Evolutionary conservation across 2,797 vertebrate species (phyloP), one percentile per base, ranked within the genome.

Genomic region (Alosa sapidissima): DNA sequence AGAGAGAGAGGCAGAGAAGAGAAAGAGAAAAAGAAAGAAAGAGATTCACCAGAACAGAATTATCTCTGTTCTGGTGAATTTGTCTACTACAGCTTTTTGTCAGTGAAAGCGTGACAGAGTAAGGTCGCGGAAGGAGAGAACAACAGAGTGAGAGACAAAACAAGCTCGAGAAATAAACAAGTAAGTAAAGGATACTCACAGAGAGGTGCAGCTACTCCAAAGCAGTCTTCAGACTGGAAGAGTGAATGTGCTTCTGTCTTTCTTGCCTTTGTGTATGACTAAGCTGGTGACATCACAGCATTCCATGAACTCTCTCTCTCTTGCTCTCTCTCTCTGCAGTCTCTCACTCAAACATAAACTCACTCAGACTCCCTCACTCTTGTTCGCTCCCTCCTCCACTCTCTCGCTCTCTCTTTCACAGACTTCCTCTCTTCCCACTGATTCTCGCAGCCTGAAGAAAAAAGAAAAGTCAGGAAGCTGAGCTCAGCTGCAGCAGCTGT

Each of bases 221-320:
- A 92, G 90, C 92, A 94, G 91, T 91, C 90, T 92, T 93, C 92
- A 93, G 90, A 92, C 91, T 91, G 91, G 90, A 91, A 92, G 92
- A 94, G 89, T 90, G 90, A 91, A 88, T 62, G 82, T 81, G 92
- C 90, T 91, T 93, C 91, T 91, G 92, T 95, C 92, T 92, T 94
- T 91, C 93, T 94, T 85, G 93, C 93, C 94, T 96, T 95, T 96
- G 91, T 91, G 93, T 93, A 87, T 91, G 94, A 94, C 92, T 95
- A 89, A 87, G 93, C 91, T 95, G 91, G 92, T 96, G 95, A 96
- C 95, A 95, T 96, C 96, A 96, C 94, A 94, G 89, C 95, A 96
- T 96, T 96, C 95, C 95, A 92, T 88, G 86, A 91, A 90, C 92
- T 91, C 90, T 88, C 88, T 85, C 90, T 82, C 65, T 83, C 83